Conservation (phyloP, 2,113 vertebrate species). For the Glaucomys volans region DNA sequence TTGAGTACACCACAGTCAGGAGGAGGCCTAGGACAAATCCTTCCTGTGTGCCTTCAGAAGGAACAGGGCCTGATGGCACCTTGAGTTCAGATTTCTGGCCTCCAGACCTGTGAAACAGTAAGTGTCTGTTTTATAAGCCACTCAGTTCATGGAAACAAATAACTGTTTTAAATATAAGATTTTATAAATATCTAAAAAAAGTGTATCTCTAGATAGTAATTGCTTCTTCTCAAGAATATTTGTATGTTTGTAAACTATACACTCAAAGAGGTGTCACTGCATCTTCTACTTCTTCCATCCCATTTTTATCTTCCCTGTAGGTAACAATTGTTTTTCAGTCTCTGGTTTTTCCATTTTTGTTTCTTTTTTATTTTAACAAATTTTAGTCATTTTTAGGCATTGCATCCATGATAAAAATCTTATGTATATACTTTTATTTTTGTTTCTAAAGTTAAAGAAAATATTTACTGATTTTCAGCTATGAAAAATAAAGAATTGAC, state of each 20-base stretch:
- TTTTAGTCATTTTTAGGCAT: background rate
- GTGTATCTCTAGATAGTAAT: background rate
- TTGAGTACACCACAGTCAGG: no score
- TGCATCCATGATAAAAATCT: background rate
- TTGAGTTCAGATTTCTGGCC: background rate
- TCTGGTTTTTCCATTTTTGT: background rate
- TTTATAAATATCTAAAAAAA: background rate
- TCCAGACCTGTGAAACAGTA: background rate
- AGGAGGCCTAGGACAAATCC: background rate
- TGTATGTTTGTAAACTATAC: background rate
- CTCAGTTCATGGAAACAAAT: background rate
- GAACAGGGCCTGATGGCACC: background rate
- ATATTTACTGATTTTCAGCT: background rate
- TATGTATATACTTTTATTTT: background rate
- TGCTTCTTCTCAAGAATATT: conserved; percentile 2
- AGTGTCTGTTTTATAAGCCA: background rate
- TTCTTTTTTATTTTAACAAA: background rate
- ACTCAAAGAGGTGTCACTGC: background rate
- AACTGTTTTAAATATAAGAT: background rate
- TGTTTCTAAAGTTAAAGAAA: background rate
- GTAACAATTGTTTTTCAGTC: background rate
- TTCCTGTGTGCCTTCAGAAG: background rate
- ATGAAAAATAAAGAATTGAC: background rate
- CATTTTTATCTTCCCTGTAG: background rate
- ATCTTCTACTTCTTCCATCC: background rate